These are phyloP conservation scores for Anolis carolinensis DNA, from an alignment of 2,113 vertebrate genomes.

Conservation along the genomic window DNA sequence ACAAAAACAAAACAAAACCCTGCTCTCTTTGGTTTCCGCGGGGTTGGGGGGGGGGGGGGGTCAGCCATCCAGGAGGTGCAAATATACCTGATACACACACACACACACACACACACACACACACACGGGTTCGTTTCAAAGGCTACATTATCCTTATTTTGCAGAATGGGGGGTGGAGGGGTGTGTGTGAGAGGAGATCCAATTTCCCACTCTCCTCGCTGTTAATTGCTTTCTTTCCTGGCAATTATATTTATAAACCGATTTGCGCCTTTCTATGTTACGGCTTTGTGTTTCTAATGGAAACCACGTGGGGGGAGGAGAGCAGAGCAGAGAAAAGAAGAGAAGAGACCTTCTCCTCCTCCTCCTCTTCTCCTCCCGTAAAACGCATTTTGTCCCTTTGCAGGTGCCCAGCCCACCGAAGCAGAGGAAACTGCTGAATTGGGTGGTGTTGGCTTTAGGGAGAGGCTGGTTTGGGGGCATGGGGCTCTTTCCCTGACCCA, in stretches of 20 bases:
- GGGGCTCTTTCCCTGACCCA: not conserved
- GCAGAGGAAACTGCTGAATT: not conserved
- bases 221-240: constrained; percentile 66
- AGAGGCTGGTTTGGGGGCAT: too few species aligned
- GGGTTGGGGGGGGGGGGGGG: too few species aligned
- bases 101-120: too few species aligned
- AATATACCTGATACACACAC: too few species aligned
- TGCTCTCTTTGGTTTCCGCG: too few species aligned
- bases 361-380: constrained; percentile 26
- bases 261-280: constrained; percentile 55
- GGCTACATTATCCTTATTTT: constrained; percentile 52
- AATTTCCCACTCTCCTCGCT: constrained; percentile 54
- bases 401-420: not conserved
- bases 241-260: constrained; percentile 58
- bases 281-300: constrained; percentile 71
- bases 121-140: constrained; percentile 63
- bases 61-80: not conserved
- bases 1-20: too few species aligned
- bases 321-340: not conserved
- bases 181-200: not conserved
- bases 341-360: not conserved
- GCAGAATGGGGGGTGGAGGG: constrained; percentile 20
- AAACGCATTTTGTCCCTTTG: constrained; percentile 44
- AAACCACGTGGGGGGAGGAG: constrained; percentile 57
- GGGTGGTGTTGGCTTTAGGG: not conserved